These are phyloP conservation scores for Hermaeophaga mercurialis DNA, from an alignment of 2,888 invertebrate genomes.

Conservation along the genomic window DNA sequence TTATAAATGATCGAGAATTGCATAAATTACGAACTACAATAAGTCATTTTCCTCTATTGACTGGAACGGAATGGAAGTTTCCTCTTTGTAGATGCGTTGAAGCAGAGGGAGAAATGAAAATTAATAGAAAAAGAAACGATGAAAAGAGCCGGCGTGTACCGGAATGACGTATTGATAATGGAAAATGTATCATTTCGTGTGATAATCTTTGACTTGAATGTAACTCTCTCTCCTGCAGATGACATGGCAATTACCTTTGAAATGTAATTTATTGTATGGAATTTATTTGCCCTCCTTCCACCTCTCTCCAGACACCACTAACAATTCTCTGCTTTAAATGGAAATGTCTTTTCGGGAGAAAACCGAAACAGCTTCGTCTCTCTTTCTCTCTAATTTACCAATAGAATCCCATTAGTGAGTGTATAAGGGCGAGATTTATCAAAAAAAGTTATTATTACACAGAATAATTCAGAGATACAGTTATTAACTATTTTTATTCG, in stretches of 20 bases:
- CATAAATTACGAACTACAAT: too few relatives aligned
- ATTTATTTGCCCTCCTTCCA: constrained; percentile 26
- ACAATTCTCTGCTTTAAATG: constrained; percentile 5
- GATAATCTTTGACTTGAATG: constrained; percentile 35
- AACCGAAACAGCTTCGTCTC: neutral
- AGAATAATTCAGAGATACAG: too few relatives aligned
- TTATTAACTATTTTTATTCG: too few relatives aligned
- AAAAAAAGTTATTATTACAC: too few relatives aligned
- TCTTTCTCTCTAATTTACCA: neutral
- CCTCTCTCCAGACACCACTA: neutral
- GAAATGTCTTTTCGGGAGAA: constrained; percentile 1
- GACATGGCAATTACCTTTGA: constrained; percentile 39
- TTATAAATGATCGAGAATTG: too few relatives aligned
- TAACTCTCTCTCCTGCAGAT: constrained; percentile 34
- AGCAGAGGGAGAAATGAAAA: constrained; percentile 2
- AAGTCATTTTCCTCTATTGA: too few relatives aligned
- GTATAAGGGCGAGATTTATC: too few relatives aligned
- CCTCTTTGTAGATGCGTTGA: too few relatives aligned
- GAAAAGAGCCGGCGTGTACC: neutral
- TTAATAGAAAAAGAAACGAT: constrained; percentile 3
- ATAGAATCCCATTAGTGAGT: constrained; percentile 1
- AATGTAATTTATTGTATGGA: constrained; percentile 31
- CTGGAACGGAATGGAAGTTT: too few relatives aligned
- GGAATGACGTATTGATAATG: constrained; percentile 29
- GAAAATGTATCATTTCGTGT: constrained; percentile 37